Conservation (phyloP, 2,797 vertebrate species). For the Sebastiscus albofasciatus region DNA sequence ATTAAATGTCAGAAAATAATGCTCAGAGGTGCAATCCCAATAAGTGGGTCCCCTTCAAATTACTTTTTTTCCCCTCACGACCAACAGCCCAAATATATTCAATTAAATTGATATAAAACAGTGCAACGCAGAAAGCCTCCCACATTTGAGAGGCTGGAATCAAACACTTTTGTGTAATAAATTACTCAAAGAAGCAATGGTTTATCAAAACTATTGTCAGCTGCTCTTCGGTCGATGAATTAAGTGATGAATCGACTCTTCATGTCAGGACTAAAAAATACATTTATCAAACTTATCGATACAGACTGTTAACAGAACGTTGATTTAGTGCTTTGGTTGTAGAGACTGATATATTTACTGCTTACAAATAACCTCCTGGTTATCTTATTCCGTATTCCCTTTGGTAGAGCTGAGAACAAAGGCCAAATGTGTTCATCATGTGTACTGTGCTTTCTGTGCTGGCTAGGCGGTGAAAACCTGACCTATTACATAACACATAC, state of each 20-base stretch:
- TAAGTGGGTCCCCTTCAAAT: not conserved
- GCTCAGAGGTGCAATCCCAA: not conserved
- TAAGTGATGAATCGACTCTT: not conserved
- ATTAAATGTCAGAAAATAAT: not conserved
- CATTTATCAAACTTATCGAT: not conserved
- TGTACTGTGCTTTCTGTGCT: not conserved
- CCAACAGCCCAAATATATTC: not conserved
- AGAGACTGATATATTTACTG: not conserved
- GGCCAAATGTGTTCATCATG: constrained; percentile 15
- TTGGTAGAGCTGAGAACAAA: constrained; percentile 10
- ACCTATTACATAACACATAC: not conserved
- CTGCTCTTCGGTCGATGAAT: not conserved
- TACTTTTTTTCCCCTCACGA: not conserved
- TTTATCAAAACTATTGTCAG: not conserved
- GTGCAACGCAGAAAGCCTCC: not conserved
- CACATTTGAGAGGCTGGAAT: not conserved
- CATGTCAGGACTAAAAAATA: not conserved
- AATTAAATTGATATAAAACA: not conserved
- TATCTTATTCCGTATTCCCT: constrained; percentile 18
- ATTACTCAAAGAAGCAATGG: not conserved
- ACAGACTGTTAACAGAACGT: not conserved
- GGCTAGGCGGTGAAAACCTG: not conserved
- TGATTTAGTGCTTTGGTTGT: constrained; percentile 4
- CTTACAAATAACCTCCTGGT: constrained; percentile 20
- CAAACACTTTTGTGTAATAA: not conserved